Percentiles rank a stretch among this genome's conserved stretches.
These are phyloP conservation scores for Abscondita cerata DNA, from an alignment of 2,888 invertebrate species.

Conservation along the genomic window DNA sequence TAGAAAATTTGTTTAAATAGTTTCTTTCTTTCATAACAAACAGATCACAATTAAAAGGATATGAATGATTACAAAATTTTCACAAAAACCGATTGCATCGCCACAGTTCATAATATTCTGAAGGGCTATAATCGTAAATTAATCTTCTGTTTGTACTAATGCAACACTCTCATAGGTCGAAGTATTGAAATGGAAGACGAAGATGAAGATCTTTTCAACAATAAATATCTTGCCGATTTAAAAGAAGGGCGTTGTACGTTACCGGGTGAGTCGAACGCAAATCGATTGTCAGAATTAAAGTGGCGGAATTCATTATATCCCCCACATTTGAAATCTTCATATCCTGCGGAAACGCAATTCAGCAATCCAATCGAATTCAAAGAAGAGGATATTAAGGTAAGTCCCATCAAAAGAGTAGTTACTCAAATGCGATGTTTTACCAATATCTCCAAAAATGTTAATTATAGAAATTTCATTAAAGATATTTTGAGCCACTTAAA, in stretches of 20 bases:
- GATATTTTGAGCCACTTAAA: no score
- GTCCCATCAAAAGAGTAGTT: slow-evolving; percentile 27
- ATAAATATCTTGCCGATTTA: slow-evolving; percentile 75
- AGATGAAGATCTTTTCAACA: slow-evolving; percentile 84
- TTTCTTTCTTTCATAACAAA: no score
- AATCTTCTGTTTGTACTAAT: no score
- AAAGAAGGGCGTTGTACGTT: slow-evolving; percentile 64
- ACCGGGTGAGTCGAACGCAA: slow-evolving; percentile 48
- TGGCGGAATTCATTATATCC: slow-evolving; percentile 82
- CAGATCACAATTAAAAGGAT: no score
- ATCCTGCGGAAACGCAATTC: slow-evolving; percentile 82
- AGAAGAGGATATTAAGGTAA: slow-evolving; percentile 74
- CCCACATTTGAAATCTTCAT: slow-evolving; percentile 85
- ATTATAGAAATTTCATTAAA: no score
- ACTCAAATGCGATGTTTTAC: background rate
- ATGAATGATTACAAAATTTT: no score
- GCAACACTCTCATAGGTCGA: no score
- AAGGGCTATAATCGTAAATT: no score
- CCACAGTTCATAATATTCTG: no score
- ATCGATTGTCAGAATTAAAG: slow-evolving; percentile 72
- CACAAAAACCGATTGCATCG: no score
- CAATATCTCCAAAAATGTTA: no score
- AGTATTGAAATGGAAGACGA: slow-evolving; percentile 82
- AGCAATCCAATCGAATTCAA: slow-evolving; percentile 62
- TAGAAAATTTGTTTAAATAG: no score